phyloP scores from a whole-genome alignment of 2,888 invertebrate genomes.

The Anthophora plumipes region DNA sequence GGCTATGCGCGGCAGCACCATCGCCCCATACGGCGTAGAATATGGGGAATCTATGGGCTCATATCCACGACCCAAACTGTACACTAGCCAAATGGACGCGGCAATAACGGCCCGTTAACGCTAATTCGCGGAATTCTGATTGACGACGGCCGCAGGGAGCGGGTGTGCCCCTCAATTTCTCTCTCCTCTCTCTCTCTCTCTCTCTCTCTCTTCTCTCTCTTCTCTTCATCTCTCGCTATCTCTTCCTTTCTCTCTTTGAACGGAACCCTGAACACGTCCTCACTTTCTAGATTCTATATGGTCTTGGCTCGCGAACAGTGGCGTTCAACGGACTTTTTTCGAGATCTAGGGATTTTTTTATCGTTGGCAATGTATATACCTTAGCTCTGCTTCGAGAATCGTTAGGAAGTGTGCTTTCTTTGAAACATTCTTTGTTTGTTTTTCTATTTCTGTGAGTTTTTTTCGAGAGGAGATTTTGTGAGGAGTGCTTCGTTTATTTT shows the following conservation, averaged over 20 bases:
- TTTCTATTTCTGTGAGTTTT: no score
- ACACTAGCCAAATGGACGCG: slow-evolving; percentile 84
- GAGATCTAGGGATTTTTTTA: not conserved
- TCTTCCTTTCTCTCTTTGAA: no score
- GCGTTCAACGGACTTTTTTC: slow-evolving; percentile 31
- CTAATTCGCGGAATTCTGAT: slow-evolving; percentile 85
- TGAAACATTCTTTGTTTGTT: no score
- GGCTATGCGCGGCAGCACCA: slow-evolving; percentile 79
- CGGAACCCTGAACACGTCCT: slow-evolving; percentile 37
- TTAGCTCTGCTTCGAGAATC: no score
- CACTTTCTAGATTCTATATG: slow-evolving; percentile 50
- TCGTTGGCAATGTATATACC: no score
- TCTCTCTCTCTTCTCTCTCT: slow-evolving; percentile 32
- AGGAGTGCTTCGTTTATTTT: no score
- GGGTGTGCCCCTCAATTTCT: slow-evolving; percentile 72
- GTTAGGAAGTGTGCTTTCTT: no score
- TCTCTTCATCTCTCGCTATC: no score
- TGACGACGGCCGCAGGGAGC: slow-evolving; percentile 82
- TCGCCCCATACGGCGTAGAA: slow-evolving; percentile 80
- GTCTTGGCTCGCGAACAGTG: slow-evolving; percentile 21
- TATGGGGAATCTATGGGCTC: slow-evolving; percentile 84
- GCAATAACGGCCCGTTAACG: slow-evolving; percentile 85
- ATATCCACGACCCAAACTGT: slow-evolving; percentile 83
- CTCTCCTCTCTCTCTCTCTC: slow-evolving; percentile 58
- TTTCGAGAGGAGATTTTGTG: no score